Conservation (phyloP, 2,888 invertebrate species). For the Cantharis nigra region DNA sequence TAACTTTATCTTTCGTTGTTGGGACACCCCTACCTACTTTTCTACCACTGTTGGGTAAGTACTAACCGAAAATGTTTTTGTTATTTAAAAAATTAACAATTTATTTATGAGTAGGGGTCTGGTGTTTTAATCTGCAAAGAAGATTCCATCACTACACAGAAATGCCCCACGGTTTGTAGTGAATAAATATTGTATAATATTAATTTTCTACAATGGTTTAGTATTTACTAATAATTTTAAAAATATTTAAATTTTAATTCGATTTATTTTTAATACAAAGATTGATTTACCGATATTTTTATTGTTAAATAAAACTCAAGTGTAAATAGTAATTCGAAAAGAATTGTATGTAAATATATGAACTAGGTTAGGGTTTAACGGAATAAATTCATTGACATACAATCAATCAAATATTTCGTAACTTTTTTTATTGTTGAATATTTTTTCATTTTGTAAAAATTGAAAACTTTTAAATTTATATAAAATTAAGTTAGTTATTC, state of each 20-base stretch:
- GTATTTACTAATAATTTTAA: background rate
- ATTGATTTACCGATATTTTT: background rate
- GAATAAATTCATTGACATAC: constrained; percentile 1
- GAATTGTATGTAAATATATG: constrained; percentile 2
- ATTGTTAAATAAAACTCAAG: background rate
- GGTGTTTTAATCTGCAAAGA: no score
- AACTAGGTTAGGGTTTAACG: constrained; percentile 3
- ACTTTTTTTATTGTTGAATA: background rate
- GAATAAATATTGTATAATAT: background rate
- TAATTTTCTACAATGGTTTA: background rate
- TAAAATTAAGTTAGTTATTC: background rate
- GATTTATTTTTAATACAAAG: background rate
- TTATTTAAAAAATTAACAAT: no score
- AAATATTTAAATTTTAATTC: background rate
- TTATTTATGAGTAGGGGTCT: no score
- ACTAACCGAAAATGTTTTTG: no score
- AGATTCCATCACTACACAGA: no score
- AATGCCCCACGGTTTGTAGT: background rate
- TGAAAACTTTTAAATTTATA: background rate
- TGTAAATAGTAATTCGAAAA: background rate
- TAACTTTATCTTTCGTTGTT: no score
- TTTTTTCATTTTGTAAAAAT: background rate
- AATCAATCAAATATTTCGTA: background rate
- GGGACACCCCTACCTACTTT: no score
- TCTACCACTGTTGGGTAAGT: no score